A percentile compares a stretch with the other conserved stretches of the same genome.
Conservation (phyloP, 2,888 invertebrate species). For the Acrocera orbiculus region DNA sequence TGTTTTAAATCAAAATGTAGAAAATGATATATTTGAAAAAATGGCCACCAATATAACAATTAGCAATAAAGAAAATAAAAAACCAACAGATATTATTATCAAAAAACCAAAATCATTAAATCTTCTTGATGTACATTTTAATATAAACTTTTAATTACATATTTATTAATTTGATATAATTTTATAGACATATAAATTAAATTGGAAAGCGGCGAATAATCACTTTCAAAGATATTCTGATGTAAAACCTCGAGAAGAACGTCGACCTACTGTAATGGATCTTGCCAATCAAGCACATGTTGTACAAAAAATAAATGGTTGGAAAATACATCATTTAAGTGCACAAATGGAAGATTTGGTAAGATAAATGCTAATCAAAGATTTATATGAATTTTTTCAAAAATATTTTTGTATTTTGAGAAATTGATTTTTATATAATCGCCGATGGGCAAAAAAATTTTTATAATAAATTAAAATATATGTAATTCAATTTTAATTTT, state of each 20-base stretch:
- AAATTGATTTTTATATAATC: too few relatives aligned
- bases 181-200: slow-evolving; percentile 41
- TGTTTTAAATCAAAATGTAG: neutral
- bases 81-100: slow-evolving; percentile 26
- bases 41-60: slow-evolving; percentile 5
- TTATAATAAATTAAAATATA: too few relatives aligned
- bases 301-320: slow-evolving; percentile 75
- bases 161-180: neutral
- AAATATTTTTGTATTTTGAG: too few relatives aligned
- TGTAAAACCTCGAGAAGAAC: slow-evolving; percentile 74
- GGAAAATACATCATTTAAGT: slow-evolving; percentile 85
- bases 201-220: slow-evolving; percentile 55
- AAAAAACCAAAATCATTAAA: slow-evolving; percentile 27
- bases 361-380: slow-evolving; percentile 14
- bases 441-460: too few relatives aligned
- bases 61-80: slow-evolving; percentile 28
- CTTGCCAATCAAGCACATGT: slow-evolving; percentile 78
- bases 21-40: neutral
- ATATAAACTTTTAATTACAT: neutral
- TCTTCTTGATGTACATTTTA: slow-evolving; percentile 23
- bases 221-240: slow-evolving; percentile 62
- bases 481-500: too few relatives aligned
- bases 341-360: slow-evolving; percentile 89
- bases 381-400: slow-evolving; percentile 9
- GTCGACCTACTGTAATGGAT: slow-evolving; percentile 69